Evolutionary conservation across 2,113 vertebrate species (phyloP).

Genomic region (Calidris pygmaea): DNA sequence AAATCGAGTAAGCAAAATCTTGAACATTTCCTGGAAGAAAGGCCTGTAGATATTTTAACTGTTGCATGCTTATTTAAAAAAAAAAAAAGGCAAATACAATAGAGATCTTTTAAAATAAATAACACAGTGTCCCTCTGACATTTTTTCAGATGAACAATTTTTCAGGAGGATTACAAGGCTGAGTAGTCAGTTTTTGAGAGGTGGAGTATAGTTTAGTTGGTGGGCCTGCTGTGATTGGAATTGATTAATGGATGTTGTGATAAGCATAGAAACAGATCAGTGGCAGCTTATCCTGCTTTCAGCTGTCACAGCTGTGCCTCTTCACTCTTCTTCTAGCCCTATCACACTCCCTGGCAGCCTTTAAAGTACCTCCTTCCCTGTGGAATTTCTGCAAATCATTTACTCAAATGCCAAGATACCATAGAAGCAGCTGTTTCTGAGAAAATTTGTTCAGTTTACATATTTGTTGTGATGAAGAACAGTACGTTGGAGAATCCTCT

Average conservation of each 20-base stretch:
- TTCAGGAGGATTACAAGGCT: constrained; percentile 53
- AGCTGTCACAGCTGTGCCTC: constrained; percentile 75
- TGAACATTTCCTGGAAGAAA: not conserved
- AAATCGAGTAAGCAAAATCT: not conserved
- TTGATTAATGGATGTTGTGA: constrained; percentile 73
- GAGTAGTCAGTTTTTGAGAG: constrained; percentile 59
- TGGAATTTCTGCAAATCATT: constrained; percentile 69
- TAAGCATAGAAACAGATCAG: constrained; percentile 68
- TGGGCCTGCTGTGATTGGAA: constrained; percentile 63
- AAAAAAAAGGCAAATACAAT: not conserved
- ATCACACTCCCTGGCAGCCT: constrained; percentile 48
- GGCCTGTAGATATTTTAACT: not conserved
- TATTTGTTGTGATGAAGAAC: constrained; percentile 29
- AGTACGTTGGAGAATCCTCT: not conserved
- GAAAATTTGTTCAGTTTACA: constrained; percentile 25
- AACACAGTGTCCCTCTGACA: not conserved
- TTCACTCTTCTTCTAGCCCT: constrained; percentile 63
- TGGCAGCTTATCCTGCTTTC: constrained; percentile 66
- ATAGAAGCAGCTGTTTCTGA: constrained; percentile 61
- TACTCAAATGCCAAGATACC: constrained; percentile 60
- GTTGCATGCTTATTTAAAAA: not conserved
- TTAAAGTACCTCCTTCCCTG: constrained; percentile 63
- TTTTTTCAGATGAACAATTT: constrained; percentile 35
- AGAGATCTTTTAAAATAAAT: not conserved
- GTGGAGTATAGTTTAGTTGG: constrained; percentile 42